These are phyloP conservation scores for Scelioninae gen. 1 DNA, from an alignment of 2,888 invertebrate genomes.

Conservation along the genomic window DNA sequence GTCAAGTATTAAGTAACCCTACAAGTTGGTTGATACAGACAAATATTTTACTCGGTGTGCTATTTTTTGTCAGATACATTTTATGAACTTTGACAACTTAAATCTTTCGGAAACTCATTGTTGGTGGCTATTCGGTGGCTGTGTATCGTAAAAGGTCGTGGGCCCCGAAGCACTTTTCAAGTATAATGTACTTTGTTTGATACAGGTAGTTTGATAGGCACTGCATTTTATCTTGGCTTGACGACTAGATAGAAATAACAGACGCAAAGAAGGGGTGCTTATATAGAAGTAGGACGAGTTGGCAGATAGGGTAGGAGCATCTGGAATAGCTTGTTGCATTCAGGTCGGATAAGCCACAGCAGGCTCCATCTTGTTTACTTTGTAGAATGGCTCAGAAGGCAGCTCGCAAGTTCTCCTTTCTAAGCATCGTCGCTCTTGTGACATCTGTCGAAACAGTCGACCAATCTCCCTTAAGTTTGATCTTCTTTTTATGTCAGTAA, in stretches of 20 bases:
- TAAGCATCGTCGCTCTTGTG: constrained; percentile 26
- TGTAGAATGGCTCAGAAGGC: constrained; percentile 76
- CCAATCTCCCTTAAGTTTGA: constrained; percentile 29
- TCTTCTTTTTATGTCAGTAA: constrained; percentile 12
- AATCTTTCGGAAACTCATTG: constrained; percentile 20
- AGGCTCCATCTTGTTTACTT: constrained; percentile 79
- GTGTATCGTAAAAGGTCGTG: constrained; percentile 10
- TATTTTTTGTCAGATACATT: constrained; percentile 11
- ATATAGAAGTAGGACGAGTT: constrained; percentile 17
- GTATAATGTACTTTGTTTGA: constrained; percentile 48
- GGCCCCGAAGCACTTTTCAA: constrained; percentile 12
- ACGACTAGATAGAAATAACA: constrained; percentile 37
- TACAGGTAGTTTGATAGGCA: constrained; percentile 44
- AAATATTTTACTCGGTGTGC: background rate
- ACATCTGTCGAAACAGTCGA: constrained; percentile 47
- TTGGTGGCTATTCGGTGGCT: constrained; percentile 6
- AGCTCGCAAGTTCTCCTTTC: constrained; percentile 53
- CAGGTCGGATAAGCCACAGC: constrained; percentile 77
- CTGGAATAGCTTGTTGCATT: constrained; percentile 80
- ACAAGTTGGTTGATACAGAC: no score
- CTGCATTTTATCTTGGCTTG: constrained; percentile 18
- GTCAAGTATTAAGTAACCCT: no score
- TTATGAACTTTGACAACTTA: constrained; percentile 13
- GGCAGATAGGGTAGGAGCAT: background rate
- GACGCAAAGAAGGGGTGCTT: background rate